Percentiles rank a stretch among this genome's conserved stretches.
Evolutionary conservation across 92 coral and sea anemone species (phyloP).

Genomic region (Siderastrea radians): DNA sequence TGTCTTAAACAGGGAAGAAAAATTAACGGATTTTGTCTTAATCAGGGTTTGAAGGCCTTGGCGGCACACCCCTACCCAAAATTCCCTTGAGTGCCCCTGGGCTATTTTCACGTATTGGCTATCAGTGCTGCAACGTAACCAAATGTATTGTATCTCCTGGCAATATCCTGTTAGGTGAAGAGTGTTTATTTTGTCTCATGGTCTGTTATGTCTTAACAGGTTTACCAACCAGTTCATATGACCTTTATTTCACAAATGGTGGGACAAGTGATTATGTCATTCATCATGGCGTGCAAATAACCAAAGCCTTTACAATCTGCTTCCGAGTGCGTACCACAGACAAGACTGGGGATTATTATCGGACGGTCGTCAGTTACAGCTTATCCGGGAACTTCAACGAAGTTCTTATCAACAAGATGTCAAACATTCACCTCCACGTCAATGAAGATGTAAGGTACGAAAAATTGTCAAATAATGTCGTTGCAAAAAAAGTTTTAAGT

Average conservation of each 20-base stretch:
- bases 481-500: background rate
- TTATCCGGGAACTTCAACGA: constrained; percentile 4
- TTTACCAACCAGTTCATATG: background rate
- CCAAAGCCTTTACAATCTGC: constrained; percentile 32
- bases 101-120: too few species aligned
- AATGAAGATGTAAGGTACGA: constrained; percentile 12
- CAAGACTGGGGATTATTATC: constrained; percentile 1
- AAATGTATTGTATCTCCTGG: too few species aligned
- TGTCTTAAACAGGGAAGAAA: too few species aligned
- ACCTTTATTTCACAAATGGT: constrained; percentile 42
- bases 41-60: too few species aligned
- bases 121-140: too few species aligned
- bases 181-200: too few species aligned
- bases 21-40: too few species aligned
- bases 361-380: constrained; percentile 43
- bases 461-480: too few species aligned
- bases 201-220: background rate
- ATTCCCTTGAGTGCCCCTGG: too few species aligned
- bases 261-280: constrained; percentile 21
- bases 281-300: constrained; percentile 25
- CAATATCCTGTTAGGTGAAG: too few species aligned
- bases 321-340: constrained; percentile 48
- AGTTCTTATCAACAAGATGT: constrained; percentile 13
- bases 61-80: too few species aligned
- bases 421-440: background rate